Base-by-base conservation (phyloP, 2,113 vertebrate genomes). In the Sigmodon hispidus region DNA sequence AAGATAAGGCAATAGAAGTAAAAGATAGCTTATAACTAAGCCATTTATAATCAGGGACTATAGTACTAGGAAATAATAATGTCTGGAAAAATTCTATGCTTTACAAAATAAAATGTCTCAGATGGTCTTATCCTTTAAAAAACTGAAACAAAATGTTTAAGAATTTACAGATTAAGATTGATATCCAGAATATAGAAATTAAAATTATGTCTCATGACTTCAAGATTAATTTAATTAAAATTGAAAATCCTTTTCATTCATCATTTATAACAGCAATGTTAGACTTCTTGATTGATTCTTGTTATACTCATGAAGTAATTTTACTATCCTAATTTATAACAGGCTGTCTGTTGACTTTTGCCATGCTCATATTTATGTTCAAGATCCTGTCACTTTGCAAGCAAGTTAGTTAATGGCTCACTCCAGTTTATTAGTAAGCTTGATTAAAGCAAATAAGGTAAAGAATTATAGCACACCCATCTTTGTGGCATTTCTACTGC, bases 211-310 rank as follows among this genome's bases (percentile, higher is more conserved):
- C 21, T 92, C 21, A 29, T 31, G 16, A n/a, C 55, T 85, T 87
- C 36, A 55, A 81, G 50, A 95, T 79, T 75, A 92, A 94, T 69
- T 88, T 89, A 50, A 89, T 43, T 73, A 77, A 50, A 90, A 95
- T 36, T 69, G 7, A 94, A 90, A 96, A 70, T 63, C 11, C 72
- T n/a, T 94, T 83, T 79, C 48, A 95, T 92, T 89, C 12, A n/a
- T 95, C 73, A 96, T 57, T 72, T 94, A 69, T 36, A 84, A 45
- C 10, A 96, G 77, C 63, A 73, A 6, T 79, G 92, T 94, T 59
- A 90, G 93, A 94, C 50, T 57, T 59, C 55, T 95, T 89, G 75
- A 70, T 80, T 76, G 94, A 96, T 95, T 97, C 86, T 93, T 63
- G 52, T 73, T 92, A 65, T 26, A 95, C 57, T 96, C 59, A 89